Conservation (phyloP, 2,888 invertebrate species). For the Drosophila incognita region DNA sequence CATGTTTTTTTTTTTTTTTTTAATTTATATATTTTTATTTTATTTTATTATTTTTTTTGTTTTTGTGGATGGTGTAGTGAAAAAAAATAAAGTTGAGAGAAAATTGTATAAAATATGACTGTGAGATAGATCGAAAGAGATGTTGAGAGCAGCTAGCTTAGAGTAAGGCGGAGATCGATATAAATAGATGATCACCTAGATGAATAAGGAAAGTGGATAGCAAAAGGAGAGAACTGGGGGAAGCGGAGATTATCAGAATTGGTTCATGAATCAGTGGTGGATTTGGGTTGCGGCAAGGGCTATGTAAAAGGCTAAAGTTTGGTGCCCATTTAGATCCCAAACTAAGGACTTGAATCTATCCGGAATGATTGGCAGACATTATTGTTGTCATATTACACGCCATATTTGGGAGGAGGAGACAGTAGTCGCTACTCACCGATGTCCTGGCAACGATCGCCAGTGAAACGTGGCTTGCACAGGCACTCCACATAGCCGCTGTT, state of each 20-base stretch:
- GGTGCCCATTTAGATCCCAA: slow-evolving; percentile 10
- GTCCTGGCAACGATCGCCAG: slow-evolving; percentile 88
- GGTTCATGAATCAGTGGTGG: slow-evolving; percentile 22
- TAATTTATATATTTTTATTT: too few relatives aligned
- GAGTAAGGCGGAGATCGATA: slow-evolving; percentile 11
- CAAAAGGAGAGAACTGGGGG: slow-evolving; percentile 1
- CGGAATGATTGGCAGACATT: neutral
- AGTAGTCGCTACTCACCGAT: slow-evolving; percentile 85
- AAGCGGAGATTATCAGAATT: slow-evolving; percentile 6
- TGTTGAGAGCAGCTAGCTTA: slow-evolving; percentile 34
- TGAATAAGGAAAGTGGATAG: neutral
- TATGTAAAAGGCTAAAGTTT: slow-evolving; percentile 4
- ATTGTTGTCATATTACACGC: neutral
- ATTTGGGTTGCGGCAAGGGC: neutral
- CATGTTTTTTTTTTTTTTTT: slow-evolving; percentile 12
- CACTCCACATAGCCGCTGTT: slow-evolving; percentile 89
- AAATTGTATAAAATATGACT: slow-evolving; percentile 43
- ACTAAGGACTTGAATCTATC: slow-evolving; percentile 5
- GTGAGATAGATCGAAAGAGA: neutral
- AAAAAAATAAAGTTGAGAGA: slow-evolving; percentile 66
- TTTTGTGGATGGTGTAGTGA: slow-evolving; percentile 24
- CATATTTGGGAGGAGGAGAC: neutral
- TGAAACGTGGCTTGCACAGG: slow-evolving; percentile 89
- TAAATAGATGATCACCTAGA: slow-evolving; percentile 2
- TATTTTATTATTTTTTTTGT: slow-evolving; percentile 7